phyloP scores from a whole-genome alignment of 1,140 invertebrate genomes.

The Callitettix versicolor region DNA sequence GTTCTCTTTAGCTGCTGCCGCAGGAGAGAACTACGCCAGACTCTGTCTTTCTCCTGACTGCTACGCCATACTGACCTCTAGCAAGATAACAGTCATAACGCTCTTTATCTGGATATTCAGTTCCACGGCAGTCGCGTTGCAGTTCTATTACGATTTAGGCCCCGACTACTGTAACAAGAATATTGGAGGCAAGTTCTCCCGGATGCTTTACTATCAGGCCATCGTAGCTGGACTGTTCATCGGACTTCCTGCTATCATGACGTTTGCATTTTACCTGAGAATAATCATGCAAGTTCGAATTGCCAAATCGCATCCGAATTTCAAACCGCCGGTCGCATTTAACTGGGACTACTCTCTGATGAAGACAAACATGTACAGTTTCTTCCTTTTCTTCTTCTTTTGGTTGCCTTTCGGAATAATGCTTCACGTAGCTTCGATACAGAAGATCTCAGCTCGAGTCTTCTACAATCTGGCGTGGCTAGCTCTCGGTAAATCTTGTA shows the following conservation, averaged over 20 bases:
- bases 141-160: constrained; percentile 33
- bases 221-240: constrained; percentile 40
- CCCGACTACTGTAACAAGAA: constrained; percentile 50
- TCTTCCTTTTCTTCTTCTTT: constrained; percentile 47
- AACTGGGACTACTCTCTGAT: constrained; percentile 50
- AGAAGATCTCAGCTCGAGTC: constrained; percentile 36
- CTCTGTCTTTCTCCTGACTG: constrained; percentile 41
- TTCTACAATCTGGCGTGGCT: constrained; percentile 56
- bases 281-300: constrained; percentile 29
- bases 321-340: constrained; percentile 48
- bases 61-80: constrained; percentile 38
- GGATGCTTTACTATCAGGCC: constrained; percentile 34
- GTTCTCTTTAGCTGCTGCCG: constrained; percentile 48
- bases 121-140: constrained; percentile 36
- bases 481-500: constrained; percentile 52
- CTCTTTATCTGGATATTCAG: constrained; percentile 39
- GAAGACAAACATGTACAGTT: constrained; percentile 51
- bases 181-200: constrained; percentile 21
- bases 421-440: constrained; percentile 38
- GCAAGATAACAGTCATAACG: constrained; percentile 40
- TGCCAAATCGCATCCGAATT: constrained; percentile 38
- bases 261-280: constrained; percentile 25
- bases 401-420: constrained; percentile 55
- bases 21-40: constrained; percentile 49
- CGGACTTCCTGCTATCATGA: constrained; percentile 33